Evolutionary conservation across 2,888 invertebrate species (phyloP).

Genomic region (Tachina fera): DNA sequence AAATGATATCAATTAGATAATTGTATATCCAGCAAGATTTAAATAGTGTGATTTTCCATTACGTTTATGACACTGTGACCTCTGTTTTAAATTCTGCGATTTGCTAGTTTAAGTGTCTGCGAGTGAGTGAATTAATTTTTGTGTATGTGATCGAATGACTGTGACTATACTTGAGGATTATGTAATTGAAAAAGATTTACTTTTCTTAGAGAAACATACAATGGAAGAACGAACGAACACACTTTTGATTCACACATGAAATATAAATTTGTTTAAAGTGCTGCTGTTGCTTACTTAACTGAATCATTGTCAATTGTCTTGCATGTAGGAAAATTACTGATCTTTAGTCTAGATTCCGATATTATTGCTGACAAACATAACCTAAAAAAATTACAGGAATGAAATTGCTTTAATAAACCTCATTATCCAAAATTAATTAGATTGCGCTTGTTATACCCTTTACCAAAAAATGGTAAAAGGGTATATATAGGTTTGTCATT

Average conservation of each 20-base stretch:
- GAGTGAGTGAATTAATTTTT: not conserved
- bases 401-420: too few relatives aligned
- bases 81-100: conserved; percentile 57
- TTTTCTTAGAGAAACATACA: conserved; percentile 10
- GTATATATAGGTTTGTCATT: too few relatives aligned
- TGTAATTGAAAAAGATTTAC: conserved; percentile 3
- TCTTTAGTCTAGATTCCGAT: too few relatives aligned
- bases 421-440: too few relatives aligned
- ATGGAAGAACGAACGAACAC: conserved; percentile 7
- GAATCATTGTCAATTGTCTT: not conserved
- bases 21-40: conserved; percentile 64
- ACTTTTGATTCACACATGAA: not conserved
- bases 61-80: conserved; percentile 71
- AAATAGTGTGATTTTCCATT: conserved; percentile 71
- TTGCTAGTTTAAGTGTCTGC: conserved; percentile 2
- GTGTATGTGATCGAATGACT: conserved; percentile 20
- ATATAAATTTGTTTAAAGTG: not conserved
- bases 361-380: too few relatives aligned
- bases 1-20: conserved; percentile 71
- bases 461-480: too few relatives aligned
- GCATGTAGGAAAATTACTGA: not conserved
- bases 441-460: too few relatives aligned
- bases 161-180: conserved; percentile 10
- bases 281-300: not conserved
- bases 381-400: too few relatives aligned